These are phyloP conservation scores for Pararge aegeria DNA, from an alignment of 1,140 invertebrate species.

Conservation along the genomic window DNA sequence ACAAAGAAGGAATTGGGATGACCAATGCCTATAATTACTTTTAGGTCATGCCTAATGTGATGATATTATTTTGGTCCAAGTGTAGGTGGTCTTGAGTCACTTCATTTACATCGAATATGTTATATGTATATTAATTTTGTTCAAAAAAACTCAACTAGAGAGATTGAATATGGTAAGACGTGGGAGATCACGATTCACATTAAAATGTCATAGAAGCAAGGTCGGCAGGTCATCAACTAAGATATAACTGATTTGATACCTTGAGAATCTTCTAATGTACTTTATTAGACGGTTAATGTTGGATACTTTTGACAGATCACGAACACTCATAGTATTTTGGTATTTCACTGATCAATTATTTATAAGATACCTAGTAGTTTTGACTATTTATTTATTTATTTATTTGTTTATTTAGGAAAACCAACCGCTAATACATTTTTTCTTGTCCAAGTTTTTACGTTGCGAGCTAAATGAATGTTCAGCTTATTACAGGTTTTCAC, in stretches of 20 bases:
- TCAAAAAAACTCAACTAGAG: background rate
- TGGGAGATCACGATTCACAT: constrained; percentile 21
- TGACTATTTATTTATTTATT: too few species aligned
- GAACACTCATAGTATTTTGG: background rate
- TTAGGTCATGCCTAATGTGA: background rate
- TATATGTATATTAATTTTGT: constrained; percentile 1
- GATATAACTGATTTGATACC: background rate
- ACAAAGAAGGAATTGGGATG: background rate
- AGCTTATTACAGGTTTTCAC: too few species aligned
- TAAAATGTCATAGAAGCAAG: constrained; percentile 9
- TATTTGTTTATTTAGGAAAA: too few species aligned
- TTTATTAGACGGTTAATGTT: background rate
- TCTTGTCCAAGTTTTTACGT: too few species aligned
- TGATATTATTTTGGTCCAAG: constrained; percentile 6
- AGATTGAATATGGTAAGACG: constrained; percentile 11
- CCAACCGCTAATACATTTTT: too few species aligned
- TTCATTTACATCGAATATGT: background rate
- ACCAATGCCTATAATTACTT: background rate
- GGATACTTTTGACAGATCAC: background rate
- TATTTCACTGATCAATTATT: background rate
- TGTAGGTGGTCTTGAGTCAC: constrained; percentile 12
- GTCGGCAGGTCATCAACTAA: constrained; percentile 5
- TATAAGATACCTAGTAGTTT: too few species aligned
- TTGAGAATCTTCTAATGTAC: background rate
- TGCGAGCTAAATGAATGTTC: too few species aligned